Evolutionary conservation across 1,140 invertebrate genomes (phyloP).

Genomic region (Drosophila baimaii): DNA sequence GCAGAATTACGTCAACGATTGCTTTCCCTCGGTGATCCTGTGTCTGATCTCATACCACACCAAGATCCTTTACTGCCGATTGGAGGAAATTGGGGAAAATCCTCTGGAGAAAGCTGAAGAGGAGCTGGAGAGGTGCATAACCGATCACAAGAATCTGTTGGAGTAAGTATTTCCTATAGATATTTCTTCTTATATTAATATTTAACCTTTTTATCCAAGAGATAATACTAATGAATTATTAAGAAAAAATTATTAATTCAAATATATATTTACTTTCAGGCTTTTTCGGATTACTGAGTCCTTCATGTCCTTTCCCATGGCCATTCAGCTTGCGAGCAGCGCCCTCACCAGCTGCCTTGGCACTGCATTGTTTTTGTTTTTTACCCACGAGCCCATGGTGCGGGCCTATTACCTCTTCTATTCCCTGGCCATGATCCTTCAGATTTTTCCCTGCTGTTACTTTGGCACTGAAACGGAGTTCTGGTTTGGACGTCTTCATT

Average conservation of each 20-base stretch:
- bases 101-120: background rate
- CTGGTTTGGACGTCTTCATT: slow-evolving; percentile 50
- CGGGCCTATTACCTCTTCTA: slow-evolving; percentile 45
- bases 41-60: slow-evolving; percentile 57
- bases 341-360: slow-evolving; percentile 52
- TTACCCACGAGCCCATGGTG: slow-evolving; percentile 29
- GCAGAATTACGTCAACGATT: slow-evolving; percentile 60
- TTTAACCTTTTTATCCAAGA: too few species aligned
- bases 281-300: slow-evolving; percentile 42
- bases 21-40: slow-evolving; percentile 49
- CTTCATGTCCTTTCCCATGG: slow-evolving; percentile 66
- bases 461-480: slow-evolving; percentile 56
- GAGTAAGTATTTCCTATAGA: slow-evolving; percentile 56
- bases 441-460: slow-evolving; percentile 60
- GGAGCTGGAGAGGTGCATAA: slow-evolving; percentile 54
- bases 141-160: slow-evolving; percentile 60
- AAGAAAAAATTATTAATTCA: too few species aligned
- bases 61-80: slow-evolving; percentile 44
- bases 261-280: too few species aligned
- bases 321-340: slow-evolving; percentile 46
- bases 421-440: slow-evolving; percentile 31
- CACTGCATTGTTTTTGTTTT: slow-evolving; percentile 38
- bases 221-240: too few species aligned
- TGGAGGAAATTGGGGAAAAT: slow-evolving; percentile 35
- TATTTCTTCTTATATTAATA: too few species aligned